phyloP scores from a whole-genome alignment of 2,797 vertebrate genomes.

The Columba guinea region DNA sequence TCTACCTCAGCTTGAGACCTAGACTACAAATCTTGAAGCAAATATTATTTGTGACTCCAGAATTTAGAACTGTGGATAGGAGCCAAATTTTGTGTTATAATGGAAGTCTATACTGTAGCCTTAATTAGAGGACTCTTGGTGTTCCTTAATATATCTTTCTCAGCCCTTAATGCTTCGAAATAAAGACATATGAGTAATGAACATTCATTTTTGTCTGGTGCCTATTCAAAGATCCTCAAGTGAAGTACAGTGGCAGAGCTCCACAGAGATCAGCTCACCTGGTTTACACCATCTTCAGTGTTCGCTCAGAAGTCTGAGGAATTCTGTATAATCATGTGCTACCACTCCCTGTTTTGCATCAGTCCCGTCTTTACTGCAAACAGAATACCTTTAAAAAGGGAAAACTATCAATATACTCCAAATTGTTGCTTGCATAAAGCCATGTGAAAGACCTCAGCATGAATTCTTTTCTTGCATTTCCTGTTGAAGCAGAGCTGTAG shows the following conservation, averaged over 20 bases:
- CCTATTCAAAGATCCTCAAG: neutral
- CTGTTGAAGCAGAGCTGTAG: neutral
- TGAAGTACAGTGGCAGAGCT: neutral
- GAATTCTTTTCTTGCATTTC: neutral
- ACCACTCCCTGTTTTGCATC: neutral
- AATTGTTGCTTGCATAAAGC: neutral
- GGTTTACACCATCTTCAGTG: neutral
- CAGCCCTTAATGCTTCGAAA: neutral
- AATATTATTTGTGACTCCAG: conserved; percentile 29
- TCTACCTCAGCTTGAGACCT: conserved; percentile 1
- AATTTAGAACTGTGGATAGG: neutral
- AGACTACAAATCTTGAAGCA: conserved; percentile 21
- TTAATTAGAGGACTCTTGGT: neutral
- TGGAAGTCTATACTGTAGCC: neutral
- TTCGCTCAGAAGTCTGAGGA: neutral
- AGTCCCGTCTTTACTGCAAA: neutral
- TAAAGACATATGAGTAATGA: neutral
- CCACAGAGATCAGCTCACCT: neutral
- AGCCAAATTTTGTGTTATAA: conserved; percentile 12
- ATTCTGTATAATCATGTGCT: neutral
- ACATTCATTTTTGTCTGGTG: neutral
- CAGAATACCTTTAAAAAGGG: neutral
- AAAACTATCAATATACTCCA: neutral
- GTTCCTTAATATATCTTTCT: neutral
- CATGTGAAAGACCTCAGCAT: neutral